These are phyloP conservation scores for Zoanthus sansibaricus DNA, from an alignment of 92 coral and sea anemone species.

Conservation along the genomic window DNA sequence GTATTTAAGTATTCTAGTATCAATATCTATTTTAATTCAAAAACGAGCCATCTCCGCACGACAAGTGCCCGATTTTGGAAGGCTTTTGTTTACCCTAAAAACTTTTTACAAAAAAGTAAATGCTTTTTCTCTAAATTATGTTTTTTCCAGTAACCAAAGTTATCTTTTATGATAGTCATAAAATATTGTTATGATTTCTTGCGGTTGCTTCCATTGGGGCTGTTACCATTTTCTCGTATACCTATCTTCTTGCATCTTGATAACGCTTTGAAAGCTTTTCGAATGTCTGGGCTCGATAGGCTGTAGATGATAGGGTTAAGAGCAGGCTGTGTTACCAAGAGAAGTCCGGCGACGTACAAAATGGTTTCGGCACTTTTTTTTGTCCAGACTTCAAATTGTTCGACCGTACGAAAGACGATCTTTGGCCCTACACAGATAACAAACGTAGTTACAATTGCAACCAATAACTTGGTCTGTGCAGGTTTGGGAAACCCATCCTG, in stretches of 20 bases:
- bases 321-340: neutral
- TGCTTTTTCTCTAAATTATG: no score
- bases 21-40: no score
- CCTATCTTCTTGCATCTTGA: neutral
- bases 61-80: no score
- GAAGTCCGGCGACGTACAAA: neutral
- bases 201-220: neutral
- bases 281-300: conserved; percentile 1
- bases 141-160: no score
- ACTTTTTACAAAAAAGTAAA: no score
- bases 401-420: neutral
- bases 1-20: no score
- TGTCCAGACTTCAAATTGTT: neutral
- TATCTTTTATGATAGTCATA: no score
- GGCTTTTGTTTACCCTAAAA: no score
- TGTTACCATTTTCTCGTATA: neutral
- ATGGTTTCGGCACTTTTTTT: neutral
- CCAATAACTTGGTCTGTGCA: neutral
- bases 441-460: neutral
- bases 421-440: neutral
- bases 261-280: neutral
- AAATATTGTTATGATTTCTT: neutral
- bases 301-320: neutral
- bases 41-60: no score
- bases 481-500: neutral